Evolutionary conservation across 1,140 invertebrate species (phyloP), one percentile per base, ranked within the genome.

Genomic region (Papilio polytes): DNA sequence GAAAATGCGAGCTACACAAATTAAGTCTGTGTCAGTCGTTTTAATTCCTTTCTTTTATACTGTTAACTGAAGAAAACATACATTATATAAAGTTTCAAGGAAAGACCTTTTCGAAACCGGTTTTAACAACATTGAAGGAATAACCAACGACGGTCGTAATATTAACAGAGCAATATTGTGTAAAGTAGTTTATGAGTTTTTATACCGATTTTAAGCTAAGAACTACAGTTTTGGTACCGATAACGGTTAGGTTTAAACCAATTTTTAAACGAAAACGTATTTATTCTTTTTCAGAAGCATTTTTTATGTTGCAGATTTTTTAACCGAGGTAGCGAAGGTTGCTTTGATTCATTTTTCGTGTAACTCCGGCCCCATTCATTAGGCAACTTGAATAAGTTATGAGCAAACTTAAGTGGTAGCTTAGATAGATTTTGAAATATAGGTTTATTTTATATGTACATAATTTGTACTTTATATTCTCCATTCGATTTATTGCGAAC

Each of bases 381-480:
- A 66, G 15, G 63, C 26, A 66, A 66, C 22, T 66, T 66, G 63
- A 66, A 66, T 66, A 66, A 66, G 12, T 66, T 66, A 66, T 66
- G 26, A 66, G 59, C 20, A 63, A 10, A 66, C 63, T 26, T 66
- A 66, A 66, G 63, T 66, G 63, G 26, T 3, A 66, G 22, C 63
- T 66, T 66, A 66, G 12, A 66, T 66, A 31, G 63, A 66, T 66
- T 66, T 66, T 31, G 63, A 31, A 31, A 31, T 66, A 31, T 12
- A 26, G 63, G 22, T 31, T 66, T 31, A 31, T 66, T 66, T 66
- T 63, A 20, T 63, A 12, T 1, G 20, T 22, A 8, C 3, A 36
- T 36, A 36, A 36, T 36, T 36, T 36, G 31, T 36, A 36, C 31
- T 36, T 36, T 36, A 36, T 36, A 36, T 3, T 36, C 31, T 36